Base-by-base conservation (phyloP, 2,113 vertebrate genomes). In the Sceloporus undulatus region DNA sequence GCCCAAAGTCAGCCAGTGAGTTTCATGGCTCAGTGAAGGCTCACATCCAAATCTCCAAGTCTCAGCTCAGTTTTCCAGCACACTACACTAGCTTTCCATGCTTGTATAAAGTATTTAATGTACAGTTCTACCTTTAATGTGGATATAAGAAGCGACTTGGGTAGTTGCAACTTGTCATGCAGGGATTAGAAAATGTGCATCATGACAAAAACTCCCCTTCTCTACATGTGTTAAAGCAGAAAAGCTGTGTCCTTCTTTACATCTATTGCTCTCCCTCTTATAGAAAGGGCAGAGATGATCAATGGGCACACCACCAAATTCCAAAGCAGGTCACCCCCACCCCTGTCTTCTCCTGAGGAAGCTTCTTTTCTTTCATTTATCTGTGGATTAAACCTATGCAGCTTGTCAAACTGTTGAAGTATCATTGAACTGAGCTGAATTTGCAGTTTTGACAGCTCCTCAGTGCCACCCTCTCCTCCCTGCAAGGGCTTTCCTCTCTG, bases 401-500 rank as follows among this genome's bases (percentile, higher is more conserved):
- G 82, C 40, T 21, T 73, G 66, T 73, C 77, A 87, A 34, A 21
- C 68, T 48, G n/a, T 29, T 7, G 5, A 74, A 38, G 66, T 59
- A 56, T 79, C 66, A 54, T 10, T 2, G 25, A 27, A 59, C 14
- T 10, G 78, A 62, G 68, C 16, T 80, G 68, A 42, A 73, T 74
- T 29, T 40, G 48, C 68, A 56, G 52, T 52, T 54, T 23, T 79
- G 85, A 71, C 62, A 71, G 10, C n/a, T 10, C 29, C 29, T n/a
- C 42, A 8, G 0, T 66, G 82, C 90, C 48, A 6, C 25, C 23
- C 66, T 27, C 1, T n/a, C 25, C 80, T 3, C 23, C 11, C 2
- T 42, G 16, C 87, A 29, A 66, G 25, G 1, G 23, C 9, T 93
- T 93, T 91, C 52, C 85, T 83, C 75, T 86, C 62, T 19, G 27